These are phyloP conservation scores for Cerastis rubricosa DNA, from an alignment of 2,888 invertebrate species.

Conservation along the genomic window DNA sequence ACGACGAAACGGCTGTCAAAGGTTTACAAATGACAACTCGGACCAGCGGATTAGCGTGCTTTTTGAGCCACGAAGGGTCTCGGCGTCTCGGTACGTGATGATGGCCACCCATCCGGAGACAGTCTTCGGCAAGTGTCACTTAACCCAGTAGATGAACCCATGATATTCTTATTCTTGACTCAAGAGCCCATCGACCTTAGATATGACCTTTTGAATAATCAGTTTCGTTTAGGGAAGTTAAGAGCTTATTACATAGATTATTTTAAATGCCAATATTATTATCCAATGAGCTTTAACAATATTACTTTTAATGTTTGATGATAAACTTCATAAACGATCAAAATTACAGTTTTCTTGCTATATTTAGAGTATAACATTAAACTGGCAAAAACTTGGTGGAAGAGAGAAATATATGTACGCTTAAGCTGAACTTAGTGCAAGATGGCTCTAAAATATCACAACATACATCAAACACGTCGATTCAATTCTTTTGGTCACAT, in stretches of 20 bases:
- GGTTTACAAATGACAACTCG: background rate
- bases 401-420: background rate
- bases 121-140: background rate
- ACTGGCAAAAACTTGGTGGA: background rate
- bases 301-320: too few relatives aligned
- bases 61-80: background rate
- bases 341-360: background rate
- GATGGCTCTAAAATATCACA: background rate
- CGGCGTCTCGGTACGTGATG: background rate
- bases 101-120: background rate
- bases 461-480: background rate
- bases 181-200: background rate
- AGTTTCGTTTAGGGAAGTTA: background rate
- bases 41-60: background rate
- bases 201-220: background rate
- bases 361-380: background rate
- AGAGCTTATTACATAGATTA: background rate
- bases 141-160: background rate
- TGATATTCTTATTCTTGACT: background rate
- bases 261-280: conserved; percentile 13
- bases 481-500: background rate
- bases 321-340: background rate
- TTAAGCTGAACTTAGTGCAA: background rate
- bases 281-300: background rate
- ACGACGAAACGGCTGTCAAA: background rate